Evolutionary conservation across 2,888 invertebrate species (phyloP).

Genomic region (Branchinecta sandiegonensis): DNA sequence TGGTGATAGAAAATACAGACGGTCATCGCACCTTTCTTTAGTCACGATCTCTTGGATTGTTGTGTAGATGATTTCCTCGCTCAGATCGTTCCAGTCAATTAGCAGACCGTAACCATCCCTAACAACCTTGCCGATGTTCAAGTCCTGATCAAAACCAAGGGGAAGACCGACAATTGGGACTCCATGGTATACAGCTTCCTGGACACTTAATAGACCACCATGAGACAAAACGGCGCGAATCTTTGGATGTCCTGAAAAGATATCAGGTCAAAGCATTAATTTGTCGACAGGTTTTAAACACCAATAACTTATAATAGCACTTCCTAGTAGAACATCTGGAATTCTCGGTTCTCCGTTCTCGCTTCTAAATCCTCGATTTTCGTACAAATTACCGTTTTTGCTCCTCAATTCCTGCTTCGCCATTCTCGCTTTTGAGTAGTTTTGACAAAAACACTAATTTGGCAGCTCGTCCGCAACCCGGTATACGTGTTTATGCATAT

Average conservation of each 20-base stretch:
- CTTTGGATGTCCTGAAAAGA: conserved; percentile 49
- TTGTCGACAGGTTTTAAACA: too few relatives aligned
- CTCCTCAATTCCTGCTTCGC: too few relatives aligned
- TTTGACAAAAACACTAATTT: too few relatives aligned
- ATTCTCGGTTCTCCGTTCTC: too few relatives aligned
- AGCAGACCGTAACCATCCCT: conserved; percentile 61
- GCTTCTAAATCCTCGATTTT: too few relatives aligned
- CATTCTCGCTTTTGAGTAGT: too few relatives aligned
- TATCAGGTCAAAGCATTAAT: not conserved
- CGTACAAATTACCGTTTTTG: too few relatives aligned
- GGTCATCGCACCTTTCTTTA: conserved; percentile 40
- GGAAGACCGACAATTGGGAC: conserved; percentile 65
- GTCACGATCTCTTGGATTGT: conserved; percentile 56
- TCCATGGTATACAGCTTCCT: conserved; percentile 67
- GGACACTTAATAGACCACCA: conserved; percentile 64
- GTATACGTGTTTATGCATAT: too few relatives aligned
- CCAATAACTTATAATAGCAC: too few relatives aligned
- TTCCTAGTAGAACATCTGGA: too few relatives aligned
- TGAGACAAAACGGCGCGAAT: conserved; percentile 65
- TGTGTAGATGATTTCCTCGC: conserved; percentile 48
- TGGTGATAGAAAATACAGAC: too few relatives aligned
- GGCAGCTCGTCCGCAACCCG: too few relatives aligned
- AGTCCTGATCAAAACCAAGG: conserved; percentile 70
- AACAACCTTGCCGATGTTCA: conserved; percentile 67
- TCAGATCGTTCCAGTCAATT: conserved; percentile 51